These are phyloP conservation scores for Drosophila subsilvestris DNA, from an alignment of 2,888 invertebrate genomes.

Conservation along the genomic window DNA sequence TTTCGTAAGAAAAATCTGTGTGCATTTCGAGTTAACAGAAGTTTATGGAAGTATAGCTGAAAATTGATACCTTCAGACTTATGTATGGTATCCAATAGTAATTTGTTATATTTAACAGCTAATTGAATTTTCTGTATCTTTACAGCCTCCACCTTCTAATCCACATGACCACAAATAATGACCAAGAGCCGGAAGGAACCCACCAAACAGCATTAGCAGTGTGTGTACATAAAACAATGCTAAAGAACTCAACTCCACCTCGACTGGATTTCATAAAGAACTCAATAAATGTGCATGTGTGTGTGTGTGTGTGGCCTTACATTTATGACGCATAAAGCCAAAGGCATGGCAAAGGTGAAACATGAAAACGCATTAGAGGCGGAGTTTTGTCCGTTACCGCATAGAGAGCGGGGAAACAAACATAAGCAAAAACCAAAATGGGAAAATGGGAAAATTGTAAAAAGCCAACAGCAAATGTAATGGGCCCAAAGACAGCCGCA, in stretches of 20 bases:
- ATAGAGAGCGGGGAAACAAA: slow-evolving; percentile 1
- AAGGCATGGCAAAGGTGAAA: slow-evolving; percentile 33
- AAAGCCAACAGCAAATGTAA: slow-evolving; percentile 38
- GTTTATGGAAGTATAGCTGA: no score
- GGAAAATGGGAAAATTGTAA: slow-evolving; percentile 7
- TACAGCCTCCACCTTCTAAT: slow-evolving; percentile 1
- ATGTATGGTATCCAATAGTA: background rate
- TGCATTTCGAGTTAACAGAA: no score
- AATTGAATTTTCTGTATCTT: slow-evolving; percentile 2
- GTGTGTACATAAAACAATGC: background rate
- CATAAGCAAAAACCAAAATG: slow-evolving; percentile 7
- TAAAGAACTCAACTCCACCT: background rate
- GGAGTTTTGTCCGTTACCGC: no score
- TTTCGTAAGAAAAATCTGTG: no score
- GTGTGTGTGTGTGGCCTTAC: slow-evolving; percentile 17
- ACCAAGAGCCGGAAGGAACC: background rate
- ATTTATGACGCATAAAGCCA: slow-evolving; percentile 50
- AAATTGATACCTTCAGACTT: background rate
- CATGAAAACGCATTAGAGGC: slow-evolving; percentile 28
- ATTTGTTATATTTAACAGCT: slow-evolving; percentile 10
- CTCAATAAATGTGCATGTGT: background rate
- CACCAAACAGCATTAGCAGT: background rate
- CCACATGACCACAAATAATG: slow-evolving; percentile 2
- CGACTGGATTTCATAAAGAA: slow-evolving; percentile 14
- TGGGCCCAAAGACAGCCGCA: slow-evolving; percentile 17